Base-by-base conservation (phyloP, 2,888 invertebrate genomes). In the Oasisia sp. region DNA sequence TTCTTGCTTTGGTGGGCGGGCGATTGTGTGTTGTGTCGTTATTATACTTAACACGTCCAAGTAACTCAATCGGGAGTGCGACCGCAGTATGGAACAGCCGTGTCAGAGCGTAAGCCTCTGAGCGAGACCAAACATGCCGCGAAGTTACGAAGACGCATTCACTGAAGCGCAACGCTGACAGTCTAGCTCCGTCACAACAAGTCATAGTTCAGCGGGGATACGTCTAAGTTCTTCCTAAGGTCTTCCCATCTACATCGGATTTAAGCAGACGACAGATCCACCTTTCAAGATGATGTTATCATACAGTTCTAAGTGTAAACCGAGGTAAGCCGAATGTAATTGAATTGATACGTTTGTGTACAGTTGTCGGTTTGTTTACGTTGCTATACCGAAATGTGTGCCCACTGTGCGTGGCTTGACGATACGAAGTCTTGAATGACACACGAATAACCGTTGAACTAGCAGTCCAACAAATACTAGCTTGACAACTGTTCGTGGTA, bases 41-140 rank as follows among this genome's bases (percentile, higher is more conserved):
- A 56, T 2, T 56, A 38, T 4, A 38, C 38, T 38, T 38, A 38
- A 11, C 56, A 19, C 56, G 27, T 74, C n/a, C 19, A 74, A 19
- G n/a, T 19, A 74, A n/a, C 74, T 19, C 27, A 74, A 74, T 19
- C 50, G 74, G 74, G 74, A 7, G 74, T 74, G 74, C n/a, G 27
- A 7, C 5, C 27, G 19, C 74, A 74, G 27, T 1, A 74, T 74
- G 74, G 74, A 74, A 74, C 74, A 74, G 74, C 74, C 74, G 27
- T 27, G 74, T 74, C 74, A 19, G 1, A 27, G 74, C 27, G 74
- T 74, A 74, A 74, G 74, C 74, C 27, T 74, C 74, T 74, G n/a
- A 74, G 74, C 74, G 27, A n/a, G 74, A 74, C 74, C 74, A 74
- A 74, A 74, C 74, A 74, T 74, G 74, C 74, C 74, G 74, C 74